Evolutionary conservation across 2,888 invertebrate species (phyloP).

Genomic region (Nomada flava): DNA sequence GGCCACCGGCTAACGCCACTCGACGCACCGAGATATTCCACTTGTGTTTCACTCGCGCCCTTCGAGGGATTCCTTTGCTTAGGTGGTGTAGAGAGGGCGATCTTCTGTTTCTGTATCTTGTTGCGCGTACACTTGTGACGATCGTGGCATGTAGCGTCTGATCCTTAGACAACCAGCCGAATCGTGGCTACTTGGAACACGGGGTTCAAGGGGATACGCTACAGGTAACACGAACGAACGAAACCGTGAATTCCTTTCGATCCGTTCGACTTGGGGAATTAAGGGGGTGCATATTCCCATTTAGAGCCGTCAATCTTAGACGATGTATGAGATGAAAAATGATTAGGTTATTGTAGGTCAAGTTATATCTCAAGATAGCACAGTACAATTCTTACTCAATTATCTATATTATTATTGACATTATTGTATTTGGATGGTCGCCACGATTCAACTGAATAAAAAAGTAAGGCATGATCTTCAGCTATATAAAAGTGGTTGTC

Average conservation of each 20-base stretch:
- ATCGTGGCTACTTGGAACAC: constrained; percentile 42
- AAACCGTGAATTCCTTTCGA: constrained; percentile 48
- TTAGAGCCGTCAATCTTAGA: too few species aligned
- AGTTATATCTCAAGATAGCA: too few species aligned
- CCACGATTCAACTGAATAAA: too few species aligned
- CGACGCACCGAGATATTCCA: constrained; percentile 41
- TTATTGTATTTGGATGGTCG: too few species aligned
- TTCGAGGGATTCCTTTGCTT: constrained; percentile 66
- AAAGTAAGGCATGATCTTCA: too few species aligned
- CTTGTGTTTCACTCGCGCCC: constrained; percentile 52
- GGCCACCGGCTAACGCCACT: constrained; percentile 66
- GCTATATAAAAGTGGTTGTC: too few species aligned
- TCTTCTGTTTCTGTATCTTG: constrained; percentile 74
- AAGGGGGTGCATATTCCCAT: constrained; percentile 1
- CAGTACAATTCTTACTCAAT: too few species aligned
- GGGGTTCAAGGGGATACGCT: neutral
- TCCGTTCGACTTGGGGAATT: constrained; percentile 14
- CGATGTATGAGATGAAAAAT: constrained; percentile 43
- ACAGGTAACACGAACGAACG: constrained; percentile 19
- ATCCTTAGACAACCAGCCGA: constrained; percentile 16
- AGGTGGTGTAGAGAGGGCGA: constrained; percentile 51
- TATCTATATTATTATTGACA: too few species aligned
- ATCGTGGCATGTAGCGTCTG: constrained; percentile 19
- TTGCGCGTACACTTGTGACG: constrained; percentile 46
- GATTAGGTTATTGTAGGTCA: constrained; percentile 5